Conservation (phyloP, 2,113 vertebrate species). For the Rhombomys opimus region DNA sequence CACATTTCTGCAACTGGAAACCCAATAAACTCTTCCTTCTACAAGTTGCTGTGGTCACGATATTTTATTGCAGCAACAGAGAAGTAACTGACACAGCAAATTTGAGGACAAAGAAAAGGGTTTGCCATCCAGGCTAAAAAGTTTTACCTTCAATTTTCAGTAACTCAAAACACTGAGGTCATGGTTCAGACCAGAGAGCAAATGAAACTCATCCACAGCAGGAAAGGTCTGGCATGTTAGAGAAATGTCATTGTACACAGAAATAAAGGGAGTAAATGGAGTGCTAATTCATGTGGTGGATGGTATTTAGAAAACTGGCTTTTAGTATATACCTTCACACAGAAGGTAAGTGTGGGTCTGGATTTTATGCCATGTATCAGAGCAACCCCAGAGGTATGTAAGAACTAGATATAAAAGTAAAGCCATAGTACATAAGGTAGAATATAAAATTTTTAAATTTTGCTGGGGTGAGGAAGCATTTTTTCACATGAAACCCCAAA, state of each 20-base stretch:
- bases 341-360: not conserved
- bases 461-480: not conserved
- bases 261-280: not conserved
- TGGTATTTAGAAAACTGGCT: not conserved
- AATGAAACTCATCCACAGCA: not conserved
- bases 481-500: conserved; percentile 48
- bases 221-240: not conserved
- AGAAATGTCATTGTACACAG: not conserved
- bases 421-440: not conserved
- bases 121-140: not conserved
- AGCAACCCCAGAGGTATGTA: not conserved
- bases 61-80: not conserved
- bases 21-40: not conserved
- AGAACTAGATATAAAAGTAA: not conserved
- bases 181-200: not conserved
- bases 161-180: not conserved
- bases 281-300: not conserved
- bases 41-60: not conserved
- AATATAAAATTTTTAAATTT: not conserved
- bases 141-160: not conserved
- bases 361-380: not conserved
- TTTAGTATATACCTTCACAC: not conserved
- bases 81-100: not conserved
- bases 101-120: not conserved
- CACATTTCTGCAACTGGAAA: not conserved